phyloP scores from a whole-genome alignment of 92 coral and sea anemone species.

The Epizoanthus illoricatus region DNA sequence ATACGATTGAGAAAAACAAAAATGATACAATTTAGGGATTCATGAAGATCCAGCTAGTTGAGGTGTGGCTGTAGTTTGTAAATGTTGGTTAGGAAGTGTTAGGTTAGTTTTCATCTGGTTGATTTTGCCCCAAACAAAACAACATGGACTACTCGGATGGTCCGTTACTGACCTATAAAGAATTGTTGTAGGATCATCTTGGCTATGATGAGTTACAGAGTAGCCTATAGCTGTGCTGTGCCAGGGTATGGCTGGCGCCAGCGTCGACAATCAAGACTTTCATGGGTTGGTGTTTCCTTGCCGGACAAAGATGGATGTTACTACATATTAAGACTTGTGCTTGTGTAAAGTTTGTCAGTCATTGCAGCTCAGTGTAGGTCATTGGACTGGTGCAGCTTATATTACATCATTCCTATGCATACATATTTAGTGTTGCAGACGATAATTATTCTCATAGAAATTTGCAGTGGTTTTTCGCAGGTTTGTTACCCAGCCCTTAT shows the following conservation, averaged over 20 bases:
- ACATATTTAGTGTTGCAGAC: no score
- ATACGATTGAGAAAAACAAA: background rate
- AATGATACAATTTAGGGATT: background rate
- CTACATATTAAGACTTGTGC: background rate
- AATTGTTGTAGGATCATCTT: slow-evolving; percentile 60
- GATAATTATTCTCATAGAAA: background rate
- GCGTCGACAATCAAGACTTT: slow-evolving; percentile 69
- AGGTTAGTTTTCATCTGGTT: slow-evolving; percentile 4
- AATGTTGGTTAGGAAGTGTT: slow-evolving; percentile 12
- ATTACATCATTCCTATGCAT: background rate
- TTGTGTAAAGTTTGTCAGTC: slow-evolving; percentile 13
- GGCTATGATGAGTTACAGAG: slow-evolving; percentile 47
- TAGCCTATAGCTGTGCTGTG: slow-evolving; percentile 36
- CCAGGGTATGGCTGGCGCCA: slow-evolving; percentile 42
- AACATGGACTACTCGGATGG: slow-evolving; percentile 75
- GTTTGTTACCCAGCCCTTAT: slow-evolving; percentile 22
- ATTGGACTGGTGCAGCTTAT: background rate
- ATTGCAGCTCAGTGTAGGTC: slow-evolving; percentile 38
- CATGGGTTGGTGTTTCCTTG: slow-evolving; percentile 89
- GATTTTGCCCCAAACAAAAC: background rate
- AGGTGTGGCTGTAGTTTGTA: background rate
- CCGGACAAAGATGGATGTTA: slow-evolving; percentile 51
- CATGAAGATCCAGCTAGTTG: background rate
- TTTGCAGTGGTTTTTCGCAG: slow-evolving; percentile 29
- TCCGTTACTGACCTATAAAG: slow-evolving; percentile 98